Base-by-base conservation (phyloP, 2,888 invertebrate genomes). In the Eremobia ochroleuca region DNA sequence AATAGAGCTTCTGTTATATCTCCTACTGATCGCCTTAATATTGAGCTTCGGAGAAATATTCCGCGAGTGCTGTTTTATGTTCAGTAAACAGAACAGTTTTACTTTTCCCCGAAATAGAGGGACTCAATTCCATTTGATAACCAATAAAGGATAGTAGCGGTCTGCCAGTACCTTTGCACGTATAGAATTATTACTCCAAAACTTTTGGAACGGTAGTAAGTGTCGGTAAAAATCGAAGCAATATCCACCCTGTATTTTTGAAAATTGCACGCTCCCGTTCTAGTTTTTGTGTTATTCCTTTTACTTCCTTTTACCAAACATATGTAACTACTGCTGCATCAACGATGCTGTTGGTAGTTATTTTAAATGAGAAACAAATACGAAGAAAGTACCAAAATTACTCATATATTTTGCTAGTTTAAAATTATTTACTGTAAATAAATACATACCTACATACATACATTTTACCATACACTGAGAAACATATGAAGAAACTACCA, bases 131-230 rank as follows among this genome's bases (percentile, higher is more conserved):
- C 28, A 13, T 68, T 31, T n/a, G 18, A 69, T 61, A 69, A 74
- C 62, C 73, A 83, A 85, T 73, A 77, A 75, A 81, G 13, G 55
- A 64, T 62, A 49, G 25, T 15, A 76, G 43, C 34, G 46, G 62
- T 37, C 52, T 68, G 64, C 68, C 31, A 18, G 62, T 71, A 31
- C 67, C 46, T 80, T 65, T 4, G 25, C 67, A 71, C 67, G 34
- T 68, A 67, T 80, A 67, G 66, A 83, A 80, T 83, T 79, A 80
- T 83, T 80, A 67, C 70, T 34, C 46, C 37, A 40, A 73, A 83
- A 76, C 66, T 73, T 75, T 83, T 70, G 37, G 21, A 83, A 76
- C 49, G 52, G 59, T 52, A 69, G 58, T 69, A 83, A 79, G 65
- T 59, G 66, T 55, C 70, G 52, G 62, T 71, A 58, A 74, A 82